These are phyloP conservation scores for Diplogasteroides magnus DNA, from an alignment of 1,140 invertebrate genomes.

Conservation along the genomic window DNA sequence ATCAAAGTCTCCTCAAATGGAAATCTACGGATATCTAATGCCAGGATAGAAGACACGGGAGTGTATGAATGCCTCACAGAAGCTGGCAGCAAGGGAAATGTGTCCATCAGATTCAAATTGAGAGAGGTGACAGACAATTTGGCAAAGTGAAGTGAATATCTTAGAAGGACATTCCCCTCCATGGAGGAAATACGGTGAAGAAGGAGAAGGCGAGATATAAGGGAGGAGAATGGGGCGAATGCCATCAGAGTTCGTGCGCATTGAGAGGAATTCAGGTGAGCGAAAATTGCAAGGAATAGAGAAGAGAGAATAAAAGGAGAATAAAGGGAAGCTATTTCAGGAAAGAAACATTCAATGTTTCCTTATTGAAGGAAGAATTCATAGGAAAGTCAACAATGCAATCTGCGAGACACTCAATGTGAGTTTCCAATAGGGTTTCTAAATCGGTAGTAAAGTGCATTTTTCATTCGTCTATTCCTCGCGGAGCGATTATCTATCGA, in stretches of 20 bases:
- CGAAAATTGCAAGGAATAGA: background rate
- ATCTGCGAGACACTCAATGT: background rate
- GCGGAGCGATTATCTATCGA: too few relatives aligned
- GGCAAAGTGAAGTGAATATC: background rate
- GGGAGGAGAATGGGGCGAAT: background rate
- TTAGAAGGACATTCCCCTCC: background rate
- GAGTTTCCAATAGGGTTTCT: background rate
- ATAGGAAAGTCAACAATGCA: background rate
- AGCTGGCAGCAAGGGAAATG: slow-evolving; percentile 42
- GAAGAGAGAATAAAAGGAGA: too few relatives aligned
- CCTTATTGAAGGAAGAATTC: background rate
- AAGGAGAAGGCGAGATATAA: background rate
- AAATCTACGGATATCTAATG: slow-evolving; percentile 53
- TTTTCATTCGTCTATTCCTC: too few relatives aligned
- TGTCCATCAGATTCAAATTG: slow-evolving; percentile 46
- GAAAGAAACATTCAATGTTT: background rate
- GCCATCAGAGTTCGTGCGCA: background rate
- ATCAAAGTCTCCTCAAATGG: slow-evolving; percentile 53
- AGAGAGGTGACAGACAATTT: slow-evolving; percentile 19
- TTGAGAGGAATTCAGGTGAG: background rate
- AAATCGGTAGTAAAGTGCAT: too few relatives aligned
- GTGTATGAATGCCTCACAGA: slow-evolving; percentile 51
- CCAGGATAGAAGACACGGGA: slow-evolving; percentile 47
- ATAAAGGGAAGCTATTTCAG: background rate
- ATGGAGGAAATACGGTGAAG: background rate